A percentile compares a stretch with the other conserved stretches of the same genome.
Evolutionary conservation across 2,797 vertebrate genomes (phyloP).

Genomic region (Acestrorhynchus altus): DNA sequence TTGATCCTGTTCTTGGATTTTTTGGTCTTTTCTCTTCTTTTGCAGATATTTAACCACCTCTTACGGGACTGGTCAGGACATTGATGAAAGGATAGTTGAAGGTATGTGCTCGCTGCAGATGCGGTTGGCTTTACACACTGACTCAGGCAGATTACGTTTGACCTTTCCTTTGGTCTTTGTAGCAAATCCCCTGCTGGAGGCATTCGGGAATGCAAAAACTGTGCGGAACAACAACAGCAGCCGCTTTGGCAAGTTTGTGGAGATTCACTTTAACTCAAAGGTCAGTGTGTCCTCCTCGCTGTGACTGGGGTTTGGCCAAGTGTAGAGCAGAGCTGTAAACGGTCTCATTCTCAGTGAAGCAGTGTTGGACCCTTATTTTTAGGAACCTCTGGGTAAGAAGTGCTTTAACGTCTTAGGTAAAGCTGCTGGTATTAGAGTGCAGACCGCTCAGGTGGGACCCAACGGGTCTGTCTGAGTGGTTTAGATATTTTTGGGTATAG

Average conservation of each 20-base stretch:
- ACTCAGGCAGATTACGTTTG: neutral
- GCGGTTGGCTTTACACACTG: neutral
- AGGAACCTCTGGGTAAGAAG: neutral
- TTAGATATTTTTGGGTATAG: too few species aligned
- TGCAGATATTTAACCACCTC: constrained; percentile 87
- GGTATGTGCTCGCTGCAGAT: constrained; percentile 69
- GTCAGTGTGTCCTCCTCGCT: constrained; percentile 4
- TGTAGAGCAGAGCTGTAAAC: neutral
- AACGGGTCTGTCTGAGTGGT: too few species aligned
- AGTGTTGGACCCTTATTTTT: neutral
- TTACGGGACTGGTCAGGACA: constrained; percentile 89
- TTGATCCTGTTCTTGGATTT: neutral
- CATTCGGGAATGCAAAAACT: constrained; percentile 63
- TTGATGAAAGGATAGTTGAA: constrained; percentile 92
- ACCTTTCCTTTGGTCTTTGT: constrained; percentile 45
- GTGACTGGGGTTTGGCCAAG: neutral
- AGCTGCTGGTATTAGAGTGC: neutral
- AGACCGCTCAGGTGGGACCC: too few species aligned
- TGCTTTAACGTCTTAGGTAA: neutral
- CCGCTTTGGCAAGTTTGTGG: constrained; percentile 91
- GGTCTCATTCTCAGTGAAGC: too few species aligned
- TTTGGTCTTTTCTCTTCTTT: constrained; percentile 4
- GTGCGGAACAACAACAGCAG: constrained; percentile 93
- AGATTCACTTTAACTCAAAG: constrained; percentile 87
- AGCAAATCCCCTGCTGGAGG: constrained; percentile 90